Evolutionary conservation across 2,888 invertebrate genomes (phyloP).

Genomic region (Drosophila eohydei): DNA sequence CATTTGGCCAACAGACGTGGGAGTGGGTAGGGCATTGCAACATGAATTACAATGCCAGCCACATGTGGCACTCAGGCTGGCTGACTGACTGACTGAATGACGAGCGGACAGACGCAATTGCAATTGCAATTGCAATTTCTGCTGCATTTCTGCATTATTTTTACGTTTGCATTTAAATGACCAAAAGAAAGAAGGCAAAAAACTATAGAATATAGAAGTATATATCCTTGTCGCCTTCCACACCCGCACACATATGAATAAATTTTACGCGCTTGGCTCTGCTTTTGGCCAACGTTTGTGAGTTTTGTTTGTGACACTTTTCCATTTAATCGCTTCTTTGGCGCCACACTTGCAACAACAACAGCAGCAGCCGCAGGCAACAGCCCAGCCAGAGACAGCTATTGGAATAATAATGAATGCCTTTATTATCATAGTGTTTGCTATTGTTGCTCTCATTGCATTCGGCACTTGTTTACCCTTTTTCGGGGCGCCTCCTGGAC

Average conservation of each 20-base stretch:
- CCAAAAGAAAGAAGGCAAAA: conserved; percentile 8
- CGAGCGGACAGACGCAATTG: conserved; percentile 51
- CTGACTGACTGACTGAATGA: conserved; percentile 28
- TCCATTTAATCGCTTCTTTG: conserved; percentile 82
- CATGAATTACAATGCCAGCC: conserved; percentile 72
- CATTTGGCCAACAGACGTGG: conserved; percentile 4
- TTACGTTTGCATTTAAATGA: conserved; percentile 66
- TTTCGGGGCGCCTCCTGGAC: conserved; percentile 48
- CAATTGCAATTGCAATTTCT: conserved; percentile 66
- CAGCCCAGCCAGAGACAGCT: conserved; percentile 51
- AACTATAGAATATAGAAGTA: conserved; percentile 25
- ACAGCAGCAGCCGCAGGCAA: conserved; percentile 39
- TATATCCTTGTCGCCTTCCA: conserved; percentile 29
- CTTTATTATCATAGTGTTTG: conserved; percentile 73
- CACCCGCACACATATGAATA: conserved; percentile 49
- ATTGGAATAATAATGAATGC: conserved; percentile 78
- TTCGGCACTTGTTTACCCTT: conserved; percentile 60
- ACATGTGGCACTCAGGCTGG: conserved; percentile 54
- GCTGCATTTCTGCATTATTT: conserved; percentile 66
- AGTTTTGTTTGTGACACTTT: conserved; percentile 77
- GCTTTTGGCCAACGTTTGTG: conserved; percentile 39
- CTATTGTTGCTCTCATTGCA: conserved; percentile 31
- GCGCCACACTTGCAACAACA: conserved; percentile 69
- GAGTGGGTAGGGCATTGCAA: conserved; percentile 25
- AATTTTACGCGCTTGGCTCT: conserved; percentile 44